Conservation (phyloP, 1,140 invertebrate species). For the Drosophila eugracilis region DNA sequence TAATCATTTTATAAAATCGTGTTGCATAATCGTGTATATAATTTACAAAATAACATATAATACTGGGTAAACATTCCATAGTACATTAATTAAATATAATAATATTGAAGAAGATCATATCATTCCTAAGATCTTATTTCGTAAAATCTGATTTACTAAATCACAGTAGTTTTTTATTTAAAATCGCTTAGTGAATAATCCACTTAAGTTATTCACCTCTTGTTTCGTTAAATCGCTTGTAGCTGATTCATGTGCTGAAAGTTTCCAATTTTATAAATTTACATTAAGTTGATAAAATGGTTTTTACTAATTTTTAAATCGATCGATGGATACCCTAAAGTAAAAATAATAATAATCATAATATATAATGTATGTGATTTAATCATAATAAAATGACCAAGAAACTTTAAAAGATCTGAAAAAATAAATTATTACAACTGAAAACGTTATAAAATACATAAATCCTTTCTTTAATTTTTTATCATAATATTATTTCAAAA, state of each 20-base stretch:
- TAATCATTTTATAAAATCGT: too few species aligned
- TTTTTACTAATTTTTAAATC: background rate
- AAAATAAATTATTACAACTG: too few species aligned
- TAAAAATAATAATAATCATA: background rate
- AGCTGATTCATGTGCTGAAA: constrained; percentile 1
- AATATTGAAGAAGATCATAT: too few species aligned
- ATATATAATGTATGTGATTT: background rate
- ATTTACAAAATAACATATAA: too few species aligned
- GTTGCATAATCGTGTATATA: too few species aligned
- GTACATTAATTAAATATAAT: too few species aligned
- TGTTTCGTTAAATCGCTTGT: constrained; percentile 9
- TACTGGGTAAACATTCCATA: too few species aligned
- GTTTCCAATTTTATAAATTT: constrained; percentile 2
- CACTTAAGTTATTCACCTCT: constrained; percentile 3
- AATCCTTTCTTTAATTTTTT: too few species aligned
- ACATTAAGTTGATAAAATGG: constrained; percentile 3
- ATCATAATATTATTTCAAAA: background rate
- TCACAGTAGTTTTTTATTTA: background rate
- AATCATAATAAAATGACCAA: too few species aligned
- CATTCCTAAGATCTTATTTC: too few species aligned
- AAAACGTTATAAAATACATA: too few species aligned
- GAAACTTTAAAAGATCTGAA: too few species aligned
- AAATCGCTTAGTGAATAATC: background rate
- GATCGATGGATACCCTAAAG: background rate
- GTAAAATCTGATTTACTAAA: background rate